Conservation (phyloP, 1,140 invertebrate species). For the Formica exsecta region DNA sequence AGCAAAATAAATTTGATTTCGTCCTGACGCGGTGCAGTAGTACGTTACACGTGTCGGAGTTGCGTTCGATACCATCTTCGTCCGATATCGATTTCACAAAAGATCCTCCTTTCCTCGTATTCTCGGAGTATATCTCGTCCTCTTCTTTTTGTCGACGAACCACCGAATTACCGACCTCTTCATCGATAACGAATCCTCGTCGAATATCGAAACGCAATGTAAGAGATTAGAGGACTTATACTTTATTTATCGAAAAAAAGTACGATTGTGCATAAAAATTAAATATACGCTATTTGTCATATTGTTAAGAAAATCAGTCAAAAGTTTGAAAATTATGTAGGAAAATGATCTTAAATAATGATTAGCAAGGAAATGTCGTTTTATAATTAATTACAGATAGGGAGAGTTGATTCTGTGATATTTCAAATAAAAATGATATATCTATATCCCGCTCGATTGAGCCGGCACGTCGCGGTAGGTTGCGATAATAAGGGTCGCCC, state of each 20-base stretch:
- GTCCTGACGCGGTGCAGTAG: constrained; percentile 80
- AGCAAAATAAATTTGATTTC: constrained; percentile 83
- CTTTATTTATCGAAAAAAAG: not conserved
- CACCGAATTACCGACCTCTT: constrained; percentile 69
- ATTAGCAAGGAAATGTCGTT: not conserved
- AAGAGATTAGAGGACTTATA: not conserved
- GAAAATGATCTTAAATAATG: not conserved
- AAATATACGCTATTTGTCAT: not conserved
- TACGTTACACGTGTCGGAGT: constrained; percentile 86
- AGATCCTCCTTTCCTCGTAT: constrained; percentile 48
- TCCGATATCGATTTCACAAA: constrained; percentile 85
- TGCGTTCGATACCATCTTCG: constrained; percentile 83
- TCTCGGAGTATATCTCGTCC: constrained; percentile 27
- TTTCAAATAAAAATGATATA: no score
- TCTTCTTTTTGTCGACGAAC: constrained; percentile 72
- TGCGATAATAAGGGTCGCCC: constrained; percentile 16
- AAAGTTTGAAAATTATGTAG: not conserved
- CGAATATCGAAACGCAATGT: constrained; percentile 20
- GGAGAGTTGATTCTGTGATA: not conserved
- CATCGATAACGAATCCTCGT: constrained; percentile 54
- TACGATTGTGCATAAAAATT: not conserved
- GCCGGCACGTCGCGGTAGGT: no score
- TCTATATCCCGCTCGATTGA: not conserved
- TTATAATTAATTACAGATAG: not conserved
- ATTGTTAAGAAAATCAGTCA: not conserved